phyloP scores from a whole-genome alignment of 2,888 invertebrate species.

The Marasmarcha lunaedactyla region DNA sequence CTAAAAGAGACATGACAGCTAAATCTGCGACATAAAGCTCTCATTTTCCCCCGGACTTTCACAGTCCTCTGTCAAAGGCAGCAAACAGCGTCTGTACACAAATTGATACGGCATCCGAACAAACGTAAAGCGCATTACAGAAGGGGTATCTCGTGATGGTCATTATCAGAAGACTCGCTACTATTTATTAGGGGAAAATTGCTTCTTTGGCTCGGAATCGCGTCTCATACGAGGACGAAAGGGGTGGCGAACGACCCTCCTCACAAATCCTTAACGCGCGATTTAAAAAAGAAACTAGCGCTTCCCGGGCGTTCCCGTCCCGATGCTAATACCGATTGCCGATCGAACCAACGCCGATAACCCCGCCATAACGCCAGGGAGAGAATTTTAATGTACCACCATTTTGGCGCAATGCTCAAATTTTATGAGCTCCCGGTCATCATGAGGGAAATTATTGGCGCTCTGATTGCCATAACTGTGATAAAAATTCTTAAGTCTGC shows the following conservation, averaged over 20 bases:
- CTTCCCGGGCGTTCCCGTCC: slow-evolving; percentile 31
- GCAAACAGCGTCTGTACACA: no score
- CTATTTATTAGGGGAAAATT: slow-evolving; percentile 33
- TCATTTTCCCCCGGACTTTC: no score
- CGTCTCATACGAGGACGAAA: slow-evolving; percentile 28
- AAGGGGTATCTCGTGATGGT: neutral
- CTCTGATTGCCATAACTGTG: slow-evolving; percentile 68
- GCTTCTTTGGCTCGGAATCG: slow-evolving; percentile 30
- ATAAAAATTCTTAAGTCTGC: slow-evolving; percentile 69
- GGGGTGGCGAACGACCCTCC: slow-evolving; percentile 48
- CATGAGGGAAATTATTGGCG: slow-evolving; percentile 70
- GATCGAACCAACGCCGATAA: slow-evolving; percentile 36
- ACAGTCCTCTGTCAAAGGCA: no score
- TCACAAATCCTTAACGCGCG: slow-evolving; percentile 67
- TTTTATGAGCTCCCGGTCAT: slow-evolving; percentile 67
- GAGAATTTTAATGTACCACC: slow-evolving; percentile 70
- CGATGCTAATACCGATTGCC: slow-evolving; percentile 66
- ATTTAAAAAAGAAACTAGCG: slow-evolving; percentile 70
- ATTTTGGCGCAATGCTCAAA: slow-evolving; percentile 71
- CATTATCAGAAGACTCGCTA: slow-evolving; percentile 19
- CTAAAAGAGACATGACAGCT: no score
- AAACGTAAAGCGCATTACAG: no score
- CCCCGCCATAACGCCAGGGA: slow-evolving; percentile 67
- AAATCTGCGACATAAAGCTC: no score
- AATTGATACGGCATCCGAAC: no score